Conservation (phyloP, 2,113 vertebrate genomes). For the Hippopotamus amphibius region DNA sequence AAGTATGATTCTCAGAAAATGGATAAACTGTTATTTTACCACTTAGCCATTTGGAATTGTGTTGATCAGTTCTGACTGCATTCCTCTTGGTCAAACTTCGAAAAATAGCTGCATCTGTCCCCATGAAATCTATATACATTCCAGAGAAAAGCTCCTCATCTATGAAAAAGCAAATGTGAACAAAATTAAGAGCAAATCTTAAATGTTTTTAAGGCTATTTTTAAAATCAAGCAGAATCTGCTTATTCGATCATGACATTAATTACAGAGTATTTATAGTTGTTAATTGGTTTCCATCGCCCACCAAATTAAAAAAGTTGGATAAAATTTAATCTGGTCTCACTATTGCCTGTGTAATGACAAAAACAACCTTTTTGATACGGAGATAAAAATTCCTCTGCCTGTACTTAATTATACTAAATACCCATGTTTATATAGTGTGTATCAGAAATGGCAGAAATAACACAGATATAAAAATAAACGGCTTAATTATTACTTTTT, state of each 20-base stretch:
- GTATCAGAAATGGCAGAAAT: not conserved
- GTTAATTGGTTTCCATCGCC: not conserved
- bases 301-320: not conserved
- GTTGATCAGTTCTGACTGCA: conserved; percentile 96
- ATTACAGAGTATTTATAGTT: not conserved
- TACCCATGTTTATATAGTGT: not conserved
- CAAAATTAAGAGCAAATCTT: not conserved
- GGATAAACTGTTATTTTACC: conserved; percentile 87
- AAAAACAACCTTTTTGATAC: not conserved
- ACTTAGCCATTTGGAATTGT: conserved; percentile 99
- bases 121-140: conserved; percentile 99
- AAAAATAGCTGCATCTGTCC: conserved; percentile 98
- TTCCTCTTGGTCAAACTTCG: conserved; percentile 96
- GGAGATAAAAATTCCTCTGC: not conserved
- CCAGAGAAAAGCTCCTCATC: conserved; percentile 99
- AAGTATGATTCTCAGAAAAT: not conserved
- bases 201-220: not conserved
- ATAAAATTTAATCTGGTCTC: not conserved
- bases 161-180: conserved; percentile 78
- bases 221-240: not conserved
- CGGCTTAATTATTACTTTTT: not conserved
- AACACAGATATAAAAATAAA: not conserved
- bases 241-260: not conserved
- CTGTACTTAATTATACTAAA: conserved; percentile 16
- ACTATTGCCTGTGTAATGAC: not conserved